Evolutionary conservation across 1,140 invertebrate genomes (phyloP).

Genomic region (Orchesella cincta): DNA sequence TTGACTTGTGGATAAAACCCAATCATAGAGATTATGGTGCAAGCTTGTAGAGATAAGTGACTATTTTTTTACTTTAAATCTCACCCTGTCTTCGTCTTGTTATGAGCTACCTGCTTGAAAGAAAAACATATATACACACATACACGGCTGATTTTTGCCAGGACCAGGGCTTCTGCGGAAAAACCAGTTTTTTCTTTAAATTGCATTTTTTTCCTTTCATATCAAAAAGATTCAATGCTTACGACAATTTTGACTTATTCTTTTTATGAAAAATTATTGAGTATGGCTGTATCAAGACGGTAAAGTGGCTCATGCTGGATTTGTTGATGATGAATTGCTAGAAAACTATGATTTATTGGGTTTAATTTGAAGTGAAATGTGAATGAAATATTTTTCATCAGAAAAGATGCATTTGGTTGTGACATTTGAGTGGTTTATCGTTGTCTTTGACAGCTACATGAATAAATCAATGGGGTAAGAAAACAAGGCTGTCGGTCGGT

Average conservation of each 20-base stretch:
- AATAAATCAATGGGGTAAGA: too few species aligned
- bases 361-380: background rate
- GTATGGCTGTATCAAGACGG: background rate
- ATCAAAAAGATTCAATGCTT: too few species aligned
- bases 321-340: background rate
- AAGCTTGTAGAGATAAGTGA: too few species aligned
- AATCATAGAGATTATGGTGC: too few species aligned
- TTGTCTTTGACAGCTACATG: too few species aligned
- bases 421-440: background rate
- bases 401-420: background rate
- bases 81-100: conserved; percentile 12
- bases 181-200: background rate
- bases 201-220: background rate
- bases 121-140: too few species aligned
- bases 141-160: too few species aligned
- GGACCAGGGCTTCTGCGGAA: background rate
- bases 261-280: background rate
- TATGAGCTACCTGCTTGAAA: conserved; percentile 7
- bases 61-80: too few species aligned
- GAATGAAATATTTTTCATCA: background rate
- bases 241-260: background rate
- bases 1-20: too few species aligned
- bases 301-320: background rate
- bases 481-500: too few species aligned
- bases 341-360: background rate